These are phyloP conservation scores for Trematomus bernacchii DNA, from an alignment of 2,797 vertebrate species.

Conservation along the genomic window DNA sequence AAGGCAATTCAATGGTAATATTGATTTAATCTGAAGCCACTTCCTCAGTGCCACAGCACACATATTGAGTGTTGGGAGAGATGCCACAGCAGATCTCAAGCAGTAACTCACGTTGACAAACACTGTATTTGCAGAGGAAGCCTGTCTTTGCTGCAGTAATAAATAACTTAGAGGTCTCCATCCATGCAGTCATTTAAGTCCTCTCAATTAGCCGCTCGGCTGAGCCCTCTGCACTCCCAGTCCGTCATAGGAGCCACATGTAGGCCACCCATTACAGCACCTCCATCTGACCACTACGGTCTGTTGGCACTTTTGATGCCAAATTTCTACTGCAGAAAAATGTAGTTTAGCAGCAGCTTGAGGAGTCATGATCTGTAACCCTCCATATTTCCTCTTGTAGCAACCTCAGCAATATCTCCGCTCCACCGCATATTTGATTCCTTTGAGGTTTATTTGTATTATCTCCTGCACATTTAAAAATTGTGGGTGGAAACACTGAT, in stretches of 20 bases:
- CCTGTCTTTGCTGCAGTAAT: conserved; percentile 82
- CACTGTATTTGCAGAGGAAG: conserved; percentile 72
- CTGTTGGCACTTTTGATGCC: conserved; percentile 18
- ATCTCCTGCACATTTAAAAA: conserved; percentile 24
- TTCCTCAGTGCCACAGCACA: neutral
- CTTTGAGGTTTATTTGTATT: neutral
- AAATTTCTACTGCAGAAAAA: conserved; percentile 34
- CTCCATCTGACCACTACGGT: conserved; percentile 36
- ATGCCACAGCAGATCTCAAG: conserved; percentile 47
- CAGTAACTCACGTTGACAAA: conserved; percentile 49
- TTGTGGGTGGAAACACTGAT: conserved; percentile 50
- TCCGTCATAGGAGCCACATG: conserved; percentile 51
- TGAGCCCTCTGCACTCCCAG: conserved; percentile 64
- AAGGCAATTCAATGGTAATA: conserved; percentile 37
- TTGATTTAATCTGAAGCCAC: conserved; percentile 26
- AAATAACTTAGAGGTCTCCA: conserved; percentile 83
- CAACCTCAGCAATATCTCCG: conserved; percentile 21
- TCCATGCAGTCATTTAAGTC: conserved; percentile 77
- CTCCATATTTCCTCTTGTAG: conserved; percentile 20
- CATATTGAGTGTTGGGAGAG: conserved; percentile 29
- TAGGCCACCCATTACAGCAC: conserved; percentile 25
- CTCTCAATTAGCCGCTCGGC: conserved; percentile 79
- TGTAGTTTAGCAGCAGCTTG: conserved; percentile 2
- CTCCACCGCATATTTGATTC: conserved; percentile 1
- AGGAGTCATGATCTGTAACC: conserved; percentile 23